phyloP scores from a whole-genome alignment of 2,888 invertebrate species.

The Thumatha senex region DNA sequence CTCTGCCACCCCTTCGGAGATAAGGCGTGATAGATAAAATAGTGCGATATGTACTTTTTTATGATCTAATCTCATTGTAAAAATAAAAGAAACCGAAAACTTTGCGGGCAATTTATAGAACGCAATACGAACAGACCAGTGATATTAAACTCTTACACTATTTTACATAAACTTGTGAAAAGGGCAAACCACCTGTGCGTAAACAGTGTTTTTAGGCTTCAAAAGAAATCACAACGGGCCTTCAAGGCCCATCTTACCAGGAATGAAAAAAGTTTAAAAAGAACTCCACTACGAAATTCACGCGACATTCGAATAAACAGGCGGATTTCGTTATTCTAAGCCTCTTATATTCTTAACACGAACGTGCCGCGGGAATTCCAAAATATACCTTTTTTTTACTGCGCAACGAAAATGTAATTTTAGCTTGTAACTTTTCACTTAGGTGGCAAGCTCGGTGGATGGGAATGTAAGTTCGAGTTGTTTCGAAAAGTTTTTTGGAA shows the following conservation, averaged over 20 bases:
- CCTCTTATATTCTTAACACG: constrained; percentile 71
- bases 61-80: constrained; percentile 27
- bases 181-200: constrained; percentile 53
- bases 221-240: constrained; percentile 52
- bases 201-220: constrained; percentile 42
- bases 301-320: constrained; percentile 46
- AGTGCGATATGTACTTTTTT: too few relatives aligned
- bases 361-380: constrained; percentile 45
- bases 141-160: constrained; percentile 55
- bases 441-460: constrained; percentile 56
- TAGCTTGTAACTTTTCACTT: constrained; percentile 73
- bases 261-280: constrained; percentile 65
- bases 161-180: constrained; percentile 59
- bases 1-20: too few relatives aligned
- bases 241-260: constrained; percentile 43
- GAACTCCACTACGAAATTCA: constrained; percentile 43
- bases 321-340: constrained; percentile 69
- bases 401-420: constrained; percentile 58
- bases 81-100: constrained; percentile 37
- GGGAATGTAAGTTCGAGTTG: constrained; percentile 63
- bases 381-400: constrained; percentile 48
- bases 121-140: constrained; percentile 40
- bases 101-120: constrained; percentile 45
- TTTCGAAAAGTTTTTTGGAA: constrained; percentile 67
- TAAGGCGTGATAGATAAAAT: too few relatives aligned